These are phyloP conservation scores for Australoheros scitulus DNA, from an alignment of 2,113 vertebrate genomes.

Conservation along the genomic window DNA sequence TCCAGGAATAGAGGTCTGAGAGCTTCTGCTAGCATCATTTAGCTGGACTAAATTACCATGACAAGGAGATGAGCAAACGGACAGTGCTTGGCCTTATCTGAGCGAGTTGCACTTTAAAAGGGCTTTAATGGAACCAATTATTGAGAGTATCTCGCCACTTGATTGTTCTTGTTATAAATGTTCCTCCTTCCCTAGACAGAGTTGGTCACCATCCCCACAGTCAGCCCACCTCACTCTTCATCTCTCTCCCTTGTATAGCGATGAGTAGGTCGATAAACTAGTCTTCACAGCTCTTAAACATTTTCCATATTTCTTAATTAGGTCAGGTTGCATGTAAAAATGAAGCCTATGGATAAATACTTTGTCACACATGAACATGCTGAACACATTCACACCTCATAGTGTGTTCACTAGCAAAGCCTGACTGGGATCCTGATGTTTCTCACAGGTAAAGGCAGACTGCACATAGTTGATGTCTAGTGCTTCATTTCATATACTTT, in stretches of 20 bases:
- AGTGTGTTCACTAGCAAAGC: constrained; percentile 1
- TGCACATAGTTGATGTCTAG: neutral
- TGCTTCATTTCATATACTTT: constrained; percentile 35
- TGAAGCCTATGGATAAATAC: constrained; percentile 48
- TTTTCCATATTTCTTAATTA: constrained; percentile 84
- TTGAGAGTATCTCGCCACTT: constrained; percentile 71
- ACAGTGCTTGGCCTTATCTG: constrained; percentile 71
- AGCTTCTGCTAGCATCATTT: constrained; percentile 76
- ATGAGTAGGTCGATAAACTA: constrained; percentile 82
- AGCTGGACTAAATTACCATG: constrained; percentile 77
- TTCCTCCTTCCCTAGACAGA: constrained; percentile 67
- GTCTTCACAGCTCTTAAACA: constrained; percentile 78
- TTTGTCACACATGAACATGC: constrained; percentile 8
- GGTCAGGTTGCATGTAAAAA: constrained; percentile 71
- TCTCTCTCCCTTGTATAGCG: constrained; percentile 59
- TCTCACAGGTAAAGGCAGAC: constrained; percentile 39
- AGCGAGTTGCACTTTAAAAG: constrained; percentile 75
- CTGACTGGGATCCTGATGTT: constrained; percentile 34
- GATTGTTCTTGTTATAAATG: constrained; percentile 74
- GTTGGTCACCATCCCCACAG: constrained; percentile 37
- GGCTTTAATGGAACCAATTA: constrained; percentile 81
- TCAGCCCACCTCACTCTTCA: constrained; percentile 48
- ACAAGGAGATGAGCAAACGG: constrained; percentile 69
- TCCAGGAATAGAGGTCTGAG: constrained; percentile 69
- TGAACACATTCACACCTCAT: constrained; percentile 25